Evolutionary conservation across 2,113 vertebrate species (phyloP), one percentile per base, ranked within the genome.

Genomic region (Zosterops japonicus): DNA sequence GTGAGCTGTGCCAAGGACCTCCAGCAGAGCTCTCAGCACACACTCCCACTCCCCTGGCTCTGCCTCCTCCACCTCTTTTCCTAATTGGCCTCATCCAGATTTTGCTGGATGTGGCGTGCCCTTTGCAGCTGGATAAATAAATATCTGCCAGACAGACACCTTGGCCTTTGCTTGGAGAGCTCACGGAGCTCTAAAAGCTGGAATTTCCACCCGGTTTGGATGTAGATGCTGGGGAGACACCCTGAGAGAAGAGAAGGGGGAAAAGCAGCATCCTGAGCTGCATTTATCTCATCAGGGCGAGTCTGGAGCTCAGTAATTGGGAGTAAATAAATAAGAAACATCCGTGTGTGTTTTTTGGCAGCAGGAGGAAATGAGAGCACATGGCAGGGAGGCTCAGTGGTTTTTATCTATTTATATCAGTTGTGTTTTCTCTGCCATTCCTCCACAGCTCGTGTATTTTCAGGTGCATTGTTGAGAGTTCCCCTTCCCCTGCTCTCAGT

Each of bases 241-340:
- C 56, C 74, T 36, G 69, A 63, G 68, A 56, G 71, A 71, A 83
- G 36, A 65, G 42, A 71, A 92, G 27, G 31, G 31, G 69, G 41
- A 60, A 71, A 67, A 82, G 4, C 53, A 84, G 41, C 69, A 75
- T 87, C 65, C 91, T 91, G 56, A 88, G 42, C 91, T 77, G 5
- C 55, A 57, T 80, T 96, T 90, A 80, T 88, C 90, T 92, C 82
- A 69, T 89, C 83, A 85, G 90, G 81, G 67, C 63, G 80, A 78
- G 71, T 28, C 93, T 89, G 67, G 31, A 86, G 44, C 72, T 83
- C 76, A 9, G 83, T 70, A 94, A 94, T 94, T 86, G 78, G 83
- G 56, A 83, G 88, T 83, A 94, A 95, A 89, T 86, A 95, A 95
- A 83, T 76, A 79, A 94, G 82, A 93, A 95, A 81, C 50, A 90